Evolutionary conservation across 2,888 invertebrate genomes (phyloP).

Genomic region (Lasioglossum villosulum): DNA sequence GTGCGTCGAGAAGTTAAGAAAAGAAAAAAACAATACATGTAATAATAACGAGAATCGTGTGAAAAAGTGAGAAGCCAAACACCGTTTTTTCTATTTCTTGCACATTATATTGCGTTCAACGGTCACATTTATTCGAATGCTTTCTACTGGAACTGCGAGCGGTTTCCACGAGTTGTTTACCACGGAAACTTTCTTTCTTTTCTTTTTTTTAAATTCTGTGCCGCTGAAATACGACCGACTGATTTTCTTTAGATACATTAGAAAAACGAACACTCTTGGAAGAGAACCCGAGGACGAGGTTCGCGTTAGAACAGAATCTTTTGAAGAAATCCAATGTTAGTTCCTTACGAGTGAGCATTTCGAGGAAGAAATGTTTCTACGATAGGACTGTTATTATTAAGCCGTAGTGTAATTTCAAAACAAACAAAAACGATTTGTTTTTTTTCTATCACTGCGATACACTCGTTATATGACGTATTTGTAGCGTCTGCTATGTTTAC

Average conservation of each 20-base stretch:
- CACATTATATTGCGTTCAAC: conserved; percentile 15
- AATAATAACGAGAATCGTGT: conserved; percentile 31
- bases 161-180: conserved; percentile 33
- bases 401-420: neutral
- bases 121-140: conserved; percentile 8
- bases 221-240: neutral
- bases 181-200: conserved; percentile 11
- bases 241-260: neutral
- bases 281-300: neutral
- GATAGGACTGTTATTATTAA: conserved; percentile 6
- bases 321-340: neutral
- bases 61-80: conserved; percentile 5
- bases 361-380: neutral
- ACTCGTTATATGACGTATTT: neutral
- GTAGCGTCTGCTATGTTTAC: neutral
- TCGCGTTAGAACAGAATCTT: neutral
- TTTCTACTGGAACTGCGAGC: neutral
- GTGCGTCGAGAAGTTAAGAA: conserved; percentile 28
- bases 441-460: neutral
- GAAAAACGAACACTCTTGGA: neutral
- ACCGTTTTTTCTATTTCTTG: conserved; percentile 27
- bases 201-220: neutral
- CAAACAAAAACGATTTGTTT: neutral
- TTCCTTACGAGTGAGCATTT: conserved; percentile 8
- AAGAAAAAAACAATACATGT: conserved; percentile 19